phyloP scores from a whole-genome alignment of 2,113 vertebrate genomes.

The Oncorhynchus kisutch region DNA sequence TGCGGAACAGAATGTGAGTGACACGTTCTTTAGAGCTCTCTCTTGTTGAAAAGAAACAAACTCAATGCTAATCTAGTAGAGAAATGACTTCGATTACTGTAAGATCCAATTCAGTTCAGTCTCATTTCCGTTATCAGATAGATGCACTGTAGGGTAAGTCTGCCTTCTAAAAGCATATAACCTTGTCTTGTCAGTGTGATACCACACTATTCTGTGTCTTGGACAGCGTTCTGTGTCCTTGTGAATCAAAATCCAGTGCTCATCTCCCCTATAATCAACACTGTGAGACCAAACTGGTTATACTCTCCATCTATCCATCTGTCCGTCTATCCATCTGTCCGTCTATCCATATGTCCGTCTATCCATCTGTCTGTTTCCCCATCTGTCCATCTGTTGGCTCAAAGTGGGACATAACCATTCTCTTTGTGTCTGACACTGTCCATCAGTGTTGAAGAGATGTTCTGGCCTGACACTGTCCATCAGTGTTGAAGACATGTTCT shows the following conservation, averaged over 20 bases:
- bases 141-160: not conserved
- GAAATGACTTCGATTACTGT: conserved; percentile 12
- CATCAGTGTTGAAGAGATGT: too few species aligned
- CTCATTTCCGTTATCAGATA: not conserved
- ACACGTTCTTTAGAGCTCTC: conserved; percentile 23
- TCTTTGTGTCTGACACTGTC: not conserved
- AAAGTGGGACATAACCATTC: not conserved
- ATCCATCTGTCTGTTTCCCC: too few species aligned
- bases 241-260: not conserved
- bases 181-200: not conserved
- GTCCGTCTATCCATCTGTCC: too few species aligned
- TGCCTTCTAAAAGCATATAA: not conserved
- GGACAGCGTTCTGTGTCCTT: not conserved
- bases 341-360: too few species aligned
- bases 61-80: conserved; percentile 24
- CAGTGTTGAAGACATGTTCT: too few species aligned
- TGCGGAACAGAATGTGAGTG: conserved; percentile 32
- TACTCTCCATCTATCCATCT: not conserved
- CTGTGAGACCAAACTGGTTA: not conserved
- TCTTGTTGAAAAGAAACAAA: not conserved
- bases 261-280: not conserved
- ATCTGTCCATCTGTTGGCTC: too few species aligned
- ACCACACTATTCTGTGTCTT: not conserved
- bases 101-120: too few species aligned
- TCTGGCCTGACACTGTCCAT: too few species aligned